phyloP scores from a whole-genome alignment of 2,797 vertebrate species.

The Myiotriccus ornatus region DNA sequence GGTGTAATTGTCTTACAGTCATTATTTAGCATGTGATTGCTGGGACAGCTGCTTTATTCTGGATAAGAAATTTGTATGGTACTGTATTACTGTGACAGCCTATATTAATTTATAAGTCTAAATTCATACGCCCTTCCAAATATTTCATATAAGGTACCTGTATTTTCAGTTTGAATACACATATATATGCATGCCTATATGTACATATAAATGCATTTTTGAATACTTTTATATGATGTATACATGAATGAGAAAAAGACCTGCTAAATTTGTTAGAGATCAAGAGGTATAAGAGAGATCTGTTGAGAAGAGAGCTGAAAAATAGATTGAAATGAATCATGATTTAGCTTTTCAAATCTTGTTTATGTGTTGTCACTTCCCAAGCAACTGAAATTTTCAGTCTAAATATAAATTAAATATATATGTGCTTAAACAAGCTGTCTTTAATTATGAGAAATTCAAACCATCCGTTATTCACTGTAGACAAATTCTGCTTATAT shows the following conservation, averaged over 20 bases:
- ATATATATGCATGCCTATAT: not conserved
- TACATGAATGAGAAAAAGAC: not conserved
- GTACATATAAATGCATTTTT: not conserved
- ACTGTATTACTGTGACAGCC: not conserved
- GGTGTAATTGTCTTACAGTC: not conserved
- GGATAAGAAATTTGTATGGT: not conserved
- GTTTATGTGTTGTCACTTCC: constrained; percentile 23
- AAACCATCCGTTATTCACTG: not conserved
- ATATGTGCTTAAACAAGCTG: constrained; percentile 33
- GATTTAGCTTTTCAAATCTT: constrained; percentile 45
- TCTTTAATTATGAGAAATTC: constrained; percentile 32
- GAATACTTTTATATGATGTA: not conserved
- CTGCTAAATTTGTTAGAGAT: not conserved
- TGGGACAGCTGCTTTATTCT: not conserved
- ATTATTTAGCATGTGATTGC: not conserved
- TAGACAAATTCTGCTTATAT: not conserved
- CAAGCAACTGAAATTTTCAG: constrained; percentile 5
- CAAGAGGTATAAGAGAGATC: not conserved
- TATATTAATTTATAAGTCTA: not conserved
- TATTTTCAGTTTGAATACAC: not conserved
- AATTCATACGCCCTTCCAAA: not conserved
- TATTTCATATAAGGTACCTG: not conserved
- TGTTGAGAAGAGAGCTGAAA: not conserved
- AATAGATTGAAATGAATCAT: constrained; percentile 6
- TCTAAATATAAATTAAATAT: constrained; percentile 22